These are phyloP conservation scores for Solenodon paradoxus DNA, from an alignment of 2,113 vertebrate species.

Conservation along the genomic window DNA sequence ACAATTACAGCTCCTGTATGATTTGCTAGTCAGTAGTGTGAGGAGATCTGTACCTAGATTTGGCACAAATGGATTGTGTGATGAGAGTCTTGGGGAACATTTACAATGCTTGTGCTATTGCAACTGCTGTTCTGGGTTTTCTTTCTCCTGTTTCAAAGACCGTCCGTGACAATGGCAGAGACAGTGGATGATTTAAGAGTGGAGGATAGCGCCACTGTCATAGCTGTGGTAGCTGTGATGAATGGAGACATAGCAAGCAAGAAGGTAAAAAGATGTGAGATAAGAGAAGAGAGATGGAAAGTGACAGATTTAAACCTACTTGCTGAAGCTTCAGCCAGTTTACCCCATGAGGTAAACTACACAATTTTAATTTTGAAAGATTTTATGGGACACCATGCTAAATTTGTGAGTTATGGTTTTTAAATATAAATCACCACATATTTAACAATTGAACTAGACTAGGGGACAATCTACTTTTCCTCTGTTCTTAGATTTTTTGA, in stretches of 20 bases:
- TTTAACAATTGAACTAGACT: neutral
- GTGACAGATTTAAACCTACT: constrained; percentile 67
- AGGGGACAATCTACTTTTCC: neutral
- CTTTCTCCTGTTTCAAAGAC: constrained; percentile 56
- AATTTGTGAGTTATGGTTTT: constrained; percentile 35
- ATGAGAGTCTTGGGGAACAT: constrained; percentile 68
- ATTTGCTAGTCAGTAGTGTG: constrained; percentile 9
- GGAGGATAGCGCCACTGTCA: constrained; percentile 25
- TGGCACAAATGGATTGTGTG: constrained; percentile 33
- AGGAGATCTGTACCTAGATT: constrained; percentile 12
- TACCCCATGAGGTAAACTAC: neutral
- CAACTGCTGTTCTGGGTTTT: constrained; percentile 52
- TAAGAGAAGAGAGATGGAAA: constrained; percentile 33
- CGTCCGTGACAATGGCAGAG: constrained; percentile 29
- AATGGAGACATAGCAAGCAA: constrained; percentile 6
- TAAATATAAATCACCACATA: constrained; percentile 40
- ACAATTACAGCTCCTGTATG: constrained; percentile 2
- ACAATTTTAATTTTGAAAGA: constrained; percentile 57
- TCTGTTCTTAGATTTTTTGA: neutral
- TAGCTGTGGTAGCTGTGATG: constrained; percentile 41
- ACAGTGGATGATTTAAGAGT: constrained; percentile 67
- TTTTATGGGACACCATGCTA: neutral
- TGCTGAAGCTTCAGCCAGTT: neutral
- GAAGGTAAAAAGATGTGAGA: constrained; percentile 58
- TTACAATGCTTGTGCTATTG: constrained; percentile 53